Conservation (phyloP, 2,888 invertebrate genomes). For the Drosophila affinis region DNA sequence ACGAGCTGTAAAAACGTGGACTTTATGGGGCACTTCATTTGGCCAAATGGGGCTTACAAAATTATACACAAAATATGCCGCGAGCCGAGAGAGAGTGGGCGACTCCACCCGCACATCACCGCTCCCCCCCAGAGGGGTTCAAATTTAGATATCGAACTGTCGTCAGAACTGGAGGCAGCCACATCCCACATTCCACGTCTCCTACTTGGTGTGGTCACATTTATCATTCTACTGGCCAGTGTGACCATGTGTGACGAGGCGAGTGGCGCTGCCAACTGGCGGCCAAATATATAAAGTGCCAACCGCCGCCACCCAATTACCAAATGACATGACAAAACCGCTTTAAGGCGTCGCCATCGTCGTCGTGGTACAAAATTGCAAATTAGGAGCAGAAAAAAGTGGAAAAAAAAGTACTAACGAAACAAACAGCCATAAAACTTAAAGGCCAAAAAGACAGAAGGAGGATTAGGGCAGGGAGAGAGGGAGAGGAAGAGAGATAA, state of each 20-base stretch:
- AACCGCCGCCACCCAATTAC: constrained; percentile 83
- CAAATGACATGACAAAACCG: constrained; percentile 82
- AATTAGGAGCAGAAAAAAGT: constrained; percentile 74
- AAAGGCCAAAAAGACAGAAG: constrained; percentile 53
- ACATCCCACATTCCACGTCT: no score
- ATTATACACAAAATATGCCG: constrained; percentile 15
- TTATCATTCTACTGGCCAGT: constrained; percentile 23
- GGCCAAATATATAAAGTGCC: constrained; percentile 80
- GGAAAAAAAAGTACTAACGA: constrained; percentile 48
- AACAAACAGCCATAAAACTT: constrained; percentile 66
- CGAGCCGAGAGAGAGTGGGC: constrained; percentile 33
- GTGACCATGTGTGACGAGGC: constrained; percentile 48
- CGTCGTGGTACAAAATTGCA: constrained; percentile 78
- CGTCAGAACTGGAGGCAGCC: not conserved
- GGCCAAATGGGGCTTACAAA: constrained; percentile 47
- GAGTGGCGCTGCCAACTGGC: constrained; percentile 55
- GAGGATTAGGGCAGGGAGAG: constrained; percentile 22
- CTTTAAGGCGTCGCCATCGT: constrained; percentile 67
- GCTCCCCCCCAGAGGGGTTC: not conserved
- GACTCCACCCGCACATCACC: not conserved
- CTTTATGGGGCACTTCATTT: constrained; percentile 68
- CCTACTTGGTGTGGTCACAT: not conserved
- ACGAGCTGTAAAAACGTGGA: constrained; percentile 78
- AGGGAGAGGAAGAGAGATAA: constrained; percentile 50
- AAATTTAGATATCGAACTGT: constrained; percentile 2